These are phyloP conservation scores for Rhinogobius similis DNA, from an alignment of 2,113 vertebrate species.

Conservation along the genomic window DNA sequence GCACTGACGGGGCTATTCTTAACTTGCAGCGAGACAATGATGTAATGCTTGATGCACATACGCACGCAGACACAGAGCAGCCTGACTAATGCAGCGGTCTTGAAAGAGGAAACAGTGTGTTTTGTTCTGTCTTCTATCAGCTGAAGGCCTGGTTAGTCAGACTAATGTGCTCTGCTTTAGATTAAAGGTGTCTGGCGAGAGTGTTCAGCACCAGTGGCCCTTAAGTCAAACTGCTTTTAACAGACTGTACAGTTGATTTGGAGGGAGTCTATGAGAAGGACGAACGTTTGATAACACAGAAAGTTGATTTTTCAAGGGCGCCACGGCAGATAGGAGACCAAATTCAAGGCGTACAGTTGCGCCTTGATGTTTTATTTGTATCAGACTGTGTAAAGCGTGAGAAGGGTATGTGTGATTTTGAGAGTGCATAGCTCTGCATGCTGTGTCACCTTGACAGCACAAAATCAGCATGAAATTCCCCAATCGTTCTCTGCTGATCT, in stretches of 20 bases:
- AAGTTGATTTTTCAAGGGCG: conserved; percentile 69
- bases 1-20: conserved; percentile 78
- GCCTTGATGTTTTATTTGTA: conserved; percentile 44
- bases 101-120: conserved; percentile 77
- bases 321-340: conserved; percentile 44
- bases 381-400: conserved; percentile 20
- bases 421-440: conserved; percentile 46
- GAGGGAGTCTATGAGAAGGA: conserved; percentile 54
- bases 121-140: conserved; percentile 77
- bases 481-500: conserved; percentile 76
- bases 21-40: conserved; percentile 77
- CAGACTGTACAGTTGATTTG: conserved; percentile 54
- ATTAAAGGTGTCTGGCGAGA: conserved; percentile 75
- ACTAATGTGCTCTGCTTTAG: conserved; percentile 70
- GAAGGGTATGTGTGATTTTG: conserved; percentile 23
- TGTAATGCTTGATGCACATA: conserved; percentile 75
- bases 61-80: conserved; percentile 68
- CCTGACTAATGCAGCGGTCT: conserved; percentile 77
- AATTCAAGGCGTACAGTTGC: conserved; percentile 36
- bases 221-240: conserved; percentile 70
- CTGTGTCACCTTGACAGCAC: conserved; percentile 73
- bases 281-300: conserved; percentile 65
- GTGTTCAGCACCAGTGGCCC: conserved; percentile 63
- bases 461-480: conserved; percentile 78
- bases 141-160: conserved; percentile 75